These are phyloP conservation scores for Nothocercus nigrocapillus DNA, from an alignment of 2,113 vertebrate genomes.

Conservation along the genomic window DNA sequence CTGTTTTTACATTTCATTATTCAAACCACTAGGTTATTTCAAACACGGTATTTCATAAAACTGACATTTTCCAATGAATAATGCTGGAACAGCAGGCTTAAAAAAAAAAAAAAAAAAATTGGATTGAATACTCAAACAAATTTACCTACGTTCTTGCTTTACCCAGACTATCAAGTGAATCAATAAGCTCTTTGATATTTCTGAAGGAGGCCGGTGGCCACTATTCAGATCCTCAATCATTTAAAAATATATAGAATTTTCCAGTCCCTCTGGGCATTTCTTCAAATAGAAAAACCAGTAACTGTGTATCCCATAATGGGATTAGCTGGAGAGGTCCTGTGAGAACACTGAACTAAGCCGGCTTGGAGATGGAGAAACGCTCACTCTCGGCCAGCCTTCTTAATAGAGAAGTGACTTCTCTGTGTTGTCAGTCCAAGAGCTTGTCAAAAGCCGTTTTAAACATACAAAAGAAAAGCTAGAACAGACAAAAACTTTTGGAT, in stretches of 20 bases:
- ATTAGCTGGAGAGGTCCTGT: neutral
- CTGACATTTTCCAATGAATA: neutral
- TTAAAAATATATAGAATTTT: neutral
- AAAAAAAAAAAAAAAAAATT: neutral
- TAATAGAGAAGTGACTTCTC: neutral
- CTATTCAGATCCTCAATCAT: neutral
- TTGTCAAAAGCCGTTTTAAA: neutral
- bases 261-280: neutral
- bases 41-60: neutral
- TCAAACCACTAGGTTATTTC: neutral
- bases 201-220: neutral
- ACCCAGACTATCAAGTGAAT: neutral
- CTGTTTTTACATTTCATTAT: neutral
- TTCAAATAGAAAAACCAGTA: fast-evolving
- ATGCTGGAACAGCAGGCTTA: neutral
- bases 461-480: fast-evolving
- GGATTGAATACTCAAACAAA: neutral
- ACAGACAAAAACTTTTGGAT: neutral
- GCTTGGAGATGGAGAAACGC: neutral
- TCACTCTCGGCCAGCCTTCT: neutral
- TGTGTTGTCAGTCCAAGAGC: neutral
- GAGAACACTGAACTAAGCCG: neutral
- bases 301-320: fast-evolving
- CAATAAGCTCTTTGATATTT: neutral
- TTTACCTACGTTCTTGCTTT: neutral